These are phyloP conservation scores for Cremastobaeus sp. DNA, from an alignment of 2,888 invertebrate genomes.

Conservation along the genomic window DNA sequence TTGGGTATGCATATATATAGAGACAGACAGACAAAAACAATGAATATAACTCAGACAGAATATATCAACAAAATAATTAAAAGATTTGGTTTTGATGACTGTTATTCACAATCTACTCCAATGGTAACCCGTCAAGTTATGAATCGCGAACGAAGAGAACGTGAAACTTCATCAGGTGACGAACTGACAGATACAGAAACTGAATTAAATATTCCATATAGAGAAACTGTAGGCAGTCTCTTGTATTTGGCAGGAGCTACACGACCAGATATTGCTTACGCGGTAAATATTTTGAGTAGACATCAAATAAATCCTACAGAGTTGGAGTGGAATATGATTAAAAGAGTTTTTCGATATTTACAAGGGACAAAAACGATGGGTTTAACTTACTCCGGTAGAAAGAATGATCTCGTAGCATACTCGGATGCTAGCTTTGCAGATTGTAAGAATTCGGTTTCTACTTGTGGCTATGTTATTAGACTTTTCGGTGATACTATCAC, in stretches of 20 bases:
- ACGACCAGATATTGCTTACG: conserved; percentile 5
- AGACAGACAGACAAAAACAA: conserved; percentile 19
- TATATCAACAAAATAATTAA: background rate
- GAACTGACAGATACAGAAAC: background rate
- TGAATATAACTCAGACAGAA: conserved; percentile 6
- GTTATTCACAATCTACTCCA: conserved; percentile 35
- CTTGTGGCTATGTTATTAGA: conserved; percentile 10
- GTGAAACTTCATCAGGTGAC: conserved; percentile 16
- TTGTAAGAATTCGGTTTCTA: conserved; percentile 14
- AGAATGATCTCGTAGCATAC: conserved; percentile 31
- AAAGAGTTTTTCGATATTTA: conserved; percentile 18
- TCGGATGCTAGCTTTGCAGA: conserved; percentile 33
- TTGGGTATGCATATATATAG: conserved; percentile 17
- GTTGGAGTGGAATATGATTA: background rate
- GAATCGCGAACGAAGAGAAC: conserved; percentile 10
- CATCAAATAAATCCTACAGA: conserved; percentile 20
- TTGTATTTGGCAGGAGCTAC: conserved; percentile 17
- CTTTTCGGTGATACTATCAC: conserved; percentile 7
- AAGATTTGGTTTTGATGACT: conserved; percentile 38
- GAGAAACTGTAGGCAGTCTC: conserved; percentile 45
- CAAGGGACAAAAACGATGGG: background rate
- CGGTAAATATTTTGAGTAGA: conserved; percentile 2
- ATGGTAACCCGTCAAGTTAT: conserved; percentile 40
- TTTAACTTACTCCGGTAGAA: conserved; percentile 1
- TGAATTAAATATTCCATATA: conserved; percentile 11